Conservation (phyloP, 2,888 invertebrate genomes). For the Xanthia icteritia region DNA sequence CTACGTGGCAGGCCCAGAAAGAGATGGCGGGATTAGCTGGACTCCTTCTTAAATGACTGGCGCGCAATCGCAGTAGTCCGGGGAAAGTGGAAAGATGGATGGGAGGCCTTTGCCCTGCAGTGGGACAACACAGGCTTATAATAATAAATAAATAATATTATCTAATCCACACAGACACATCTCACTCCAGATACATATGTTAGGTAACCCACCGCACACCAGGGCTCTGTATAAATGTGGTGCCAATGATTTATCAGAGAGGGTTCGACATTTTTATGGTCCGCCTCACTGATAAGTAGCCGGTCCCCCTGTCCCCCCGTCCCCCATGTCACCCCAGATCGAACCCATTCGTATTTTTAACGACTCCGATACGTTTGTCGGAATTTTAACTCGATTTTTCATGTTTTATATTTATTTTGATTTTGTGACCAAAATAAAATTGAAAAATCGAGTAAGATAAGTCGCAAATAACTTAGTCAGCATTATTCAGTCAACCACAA, state of each 20-base stretch:
- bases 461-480: not conserved
- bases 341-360: slow-evolving; percentile 53
- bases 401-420: not conserved
- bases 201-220: not conserved
- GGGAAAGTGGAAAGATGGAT: no score
- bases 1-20: no score
- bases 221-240: slow-evolving; percentile 20
- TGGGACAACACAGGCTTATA: no score
- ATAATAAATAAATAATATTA: no score
- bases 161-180: no score
- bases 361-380: slow-evolving; percentile 30
- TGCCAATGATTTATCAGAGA: slow-evolving; percentile 44
- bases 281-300: slow-evolving; percentile 32
- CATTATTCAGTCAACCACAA: not conserved
- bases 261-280: slow-evolving; percentile 54
- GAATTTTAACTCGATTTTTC: slow-evolving; percentile 19
- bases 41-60: no score
- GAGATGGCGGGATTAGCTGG: no score
- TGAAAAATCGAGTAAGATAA: no score
- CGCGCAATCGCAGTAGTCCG: no score
- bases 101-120: no score
- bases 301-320: not conserved
- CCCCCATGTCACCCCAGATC: not conserved
- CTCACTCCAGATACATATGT: not conserved
- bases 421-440: no score